Percentiles rank a stretch among this genome's conserved stretches.
Conservation (phyloP, 2,113 vertebrate species). For the Lycocorax pyrrhopterus region DNA sequence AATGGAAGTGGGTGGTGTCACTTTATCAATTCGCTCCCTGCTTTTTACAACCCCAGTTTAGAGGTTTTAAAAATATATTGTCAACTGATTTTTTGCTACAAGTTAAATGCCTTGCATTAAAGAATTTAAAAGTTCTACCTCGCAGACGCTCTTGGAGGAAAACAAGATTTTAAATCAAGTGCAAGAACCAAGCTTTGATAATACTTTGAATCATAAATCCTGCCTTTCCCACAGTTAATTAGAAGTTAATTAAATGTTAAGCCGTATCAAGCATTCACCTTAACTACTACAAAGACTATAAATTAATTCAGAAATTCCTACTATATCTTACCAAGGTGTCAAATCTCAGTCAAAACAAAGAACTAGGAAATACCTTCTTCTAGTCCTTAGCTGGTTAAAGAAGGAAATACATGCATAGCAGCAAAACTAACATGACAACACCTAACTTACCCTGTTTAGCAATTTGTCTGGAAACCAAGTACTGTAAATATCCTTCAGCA, state of each 20-base stretch:
- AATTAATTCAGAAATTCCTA: neutral
- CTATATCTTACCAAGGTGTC: neutral
- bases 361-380: neutral
- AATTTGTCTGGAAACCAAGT: neutral
- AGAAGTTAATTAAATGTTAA: neutral
- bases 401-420: neutral
- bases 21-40: neutral
- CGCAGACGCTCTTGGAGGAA: neutral
- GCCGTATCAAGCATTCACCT: neutral
- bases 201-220: neutral
- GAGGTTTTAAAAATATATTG: neutral
- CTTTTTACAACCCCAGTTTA: neutral
- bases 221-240: neutral
- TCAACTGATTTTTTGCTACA: neutral
- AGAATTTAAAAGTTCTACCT: neutral
- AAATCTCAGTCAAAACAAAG: neutral
- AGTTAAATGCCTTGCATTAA: neutral
- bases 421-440: neutral
- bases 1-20: neutral
- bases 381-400: neutral
- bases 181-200: neutral
- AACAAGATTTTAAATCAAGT: neutral
- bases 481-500: neutral
- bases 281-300: neutral
- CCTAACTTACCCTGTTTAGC: neutral